Evolutionary conservation across 2,888 invertebrate genomes (phyloP).

Genomic region (Agrotis segetum): DNA sequence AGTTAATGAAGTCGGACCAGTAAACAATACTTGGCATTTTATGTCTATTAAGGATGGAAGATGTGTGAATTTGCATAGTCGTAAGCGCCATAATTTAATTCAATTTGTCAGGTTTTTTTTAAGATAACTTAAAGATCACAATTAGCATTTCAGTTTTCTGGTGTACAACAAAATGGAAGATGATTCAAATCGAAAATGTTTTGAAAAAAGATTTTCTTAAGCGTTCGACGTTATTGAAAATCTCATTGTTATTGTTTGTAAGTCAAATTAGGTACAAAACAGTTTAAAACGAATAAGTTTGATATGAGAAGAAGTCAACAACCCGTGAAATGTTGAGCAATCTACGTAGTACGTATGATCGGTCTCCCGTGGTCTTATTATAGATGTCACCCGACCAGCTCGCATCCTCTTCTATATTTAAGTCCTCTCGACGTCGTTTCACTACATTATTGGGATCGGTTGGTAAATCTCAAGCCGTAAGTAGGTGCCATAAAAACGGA

Average conservation of each 20-base stretch:
- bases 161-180: not conserved
- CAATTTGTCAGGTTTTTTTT: constrained; percentile 5
- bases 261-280: constrained; percentile 1
- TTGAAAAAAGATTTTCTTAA: not conserved
- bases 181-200: not conserved
- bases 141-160: constrained; percentile 19
- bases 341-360: constrained; percentile 84
- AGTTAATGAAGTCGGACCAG: constrained; percentile 18
- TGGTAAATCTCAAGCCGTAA: constrained; percentile 72
- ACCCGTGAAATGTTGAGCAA: constrained; percentile 88
- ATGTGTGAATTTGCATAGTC: constrained; percentile 29
- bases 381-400: constrained; percentile 90
- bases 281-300: constrained; percentile 35
- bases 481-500: constrained; percentile 62
- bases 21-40: constrained; percentile 29
- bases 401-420: constrained; percentile 90
- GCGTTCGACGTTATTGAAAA: not conserved
- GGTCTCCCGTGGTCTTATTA: constrained; percentile 89
- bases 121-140: constrained; percentile 18
- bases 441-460: constrained; percentile 76
- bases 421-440: constrained; percentile 80
- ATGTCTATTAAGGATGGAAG: constrained; percentile 18
- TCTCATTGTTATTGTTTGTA: not conserved
- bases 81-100: constrained; percentile 23
- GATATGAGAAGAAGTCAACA: constrained; percentile 81